These are phyloP conservation scores for Erithacus rubecula DNA, from an alignment of 2,797 vertebrate species.

Conservation along the genomic window DNA sequence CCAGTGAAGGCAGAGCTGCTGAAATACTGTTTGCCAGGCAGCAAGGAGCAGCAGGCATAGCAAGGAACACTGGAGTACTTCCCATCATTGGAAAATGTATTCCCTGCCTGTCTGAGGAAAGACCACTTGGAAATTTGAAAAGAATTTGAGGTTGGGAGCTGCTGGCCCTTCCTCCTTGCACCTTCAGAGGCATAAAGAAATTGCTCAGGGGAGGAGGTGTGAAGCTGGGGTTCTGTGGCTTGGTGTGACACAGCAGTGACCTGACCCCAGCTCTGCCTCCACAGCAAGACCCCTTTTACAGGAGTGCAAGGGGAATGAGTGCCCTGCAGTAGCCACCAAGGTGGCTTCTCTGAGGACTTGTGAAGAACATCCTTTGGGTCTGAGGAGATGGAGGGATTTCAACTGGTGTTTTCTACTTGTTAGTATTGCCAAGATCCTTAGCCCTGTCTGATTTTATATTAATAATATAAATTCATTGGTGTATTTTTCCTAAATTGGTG, in stretches of 20 bases:
- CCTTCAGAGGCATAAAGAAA: neutral
- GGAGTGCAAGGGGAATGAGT: neutral
- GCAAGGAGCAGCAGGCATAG: neutral
- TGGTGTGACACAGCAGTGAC: neutral
- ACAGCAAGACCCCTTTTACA: neutral
- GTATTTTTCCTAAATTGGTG: neutral
- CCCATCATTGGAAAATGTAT: neutral
- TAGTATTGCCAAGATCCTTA: neutral
- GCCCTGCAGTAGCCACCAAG: neutral
- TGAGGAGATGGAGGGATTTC: neutral
- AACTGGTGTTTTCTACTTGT: neutral
- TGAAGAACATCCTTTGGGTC: neutral
- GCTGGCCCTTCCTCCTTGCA: neutral
- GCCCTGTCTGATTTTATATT: neutral
- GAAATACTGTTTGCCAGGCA: neutral
- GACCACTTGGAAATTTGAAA: neutral
- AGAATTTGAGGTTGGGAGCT: neutral
- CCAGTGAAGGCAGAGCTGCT: neutral
- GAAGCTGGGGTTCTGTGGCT: neutral
- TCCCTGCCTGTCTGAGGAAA: neutral
- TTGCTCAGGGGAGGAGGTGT: neutral
- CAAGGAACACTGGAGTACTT: neutral
- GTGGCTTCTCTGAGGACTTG: neutral
- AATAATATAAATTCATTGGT: neutral
- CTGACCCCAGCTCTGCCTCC: neutral